These are phyloP conservation scores for Chymomyza procnemis DNA, from an alignment of 2,888 invertebrate genomes.

Conservation along the genomic window DNA sequence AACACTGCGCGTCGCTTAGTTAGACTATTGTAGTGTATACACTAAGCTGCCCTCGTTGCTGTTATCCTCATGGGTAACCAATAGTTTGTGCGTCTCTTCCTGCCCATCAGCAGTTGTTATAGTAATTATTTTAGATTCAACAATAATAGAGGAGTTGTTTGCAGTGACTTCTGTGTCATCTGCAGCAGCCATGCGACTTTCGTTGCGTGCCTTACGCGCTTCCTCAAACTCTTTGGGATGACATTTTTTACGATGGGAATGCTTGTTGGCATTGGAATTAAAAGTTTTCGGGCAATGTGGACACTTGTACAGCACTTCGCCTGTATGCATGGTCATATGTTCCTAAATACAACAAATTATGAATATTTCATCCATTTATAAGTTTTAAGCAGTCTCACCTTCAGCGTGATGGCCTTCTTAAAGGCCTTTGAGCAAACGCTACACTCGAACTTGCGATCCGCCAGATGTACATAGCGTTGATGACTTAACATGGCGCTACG, in stretches of 20 bases:
- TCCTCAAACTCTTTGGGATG: constrained; percentile 76
- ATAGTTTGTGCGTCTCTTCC: constrained; percentile 48
- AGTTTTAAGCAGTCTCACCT: no score
- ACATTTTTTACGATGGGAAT: constrained; percentile 77
- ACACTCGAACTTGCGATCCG: constrained; percentile 72
- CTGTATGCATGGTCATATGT: constrained; percentile 78
- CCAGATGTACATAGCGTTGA: constrained; percentile 75
- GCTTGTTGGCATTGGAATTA: constrained; percentile 78
- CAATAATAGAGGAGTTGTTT: not conserved
- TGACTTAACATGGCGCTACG: constrained; percentile 76
- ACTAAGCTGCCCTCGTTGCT: constrained; percentile 42
- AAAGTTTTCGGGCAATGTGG: constrained; percentile 75
- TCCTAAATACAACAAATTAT: constrained; percentile 60
- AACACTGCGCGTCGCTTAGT: not conserved
- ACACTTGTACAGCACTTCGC: constrained; percentile 77
- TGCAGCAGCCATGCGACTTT: constrained; percentile 45
- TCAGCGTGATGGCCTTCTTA: constrained; percentile 74
- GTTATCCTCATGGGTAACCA: constrained; percentile 41
- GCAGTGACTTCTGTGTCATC: constrained; percentile 2
- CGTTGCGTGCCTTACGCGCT: constrained; percentile 59
- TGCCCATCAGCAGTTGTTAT: constrained; percentile 40
- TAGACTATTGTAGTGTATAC: constrained; percentile 41
- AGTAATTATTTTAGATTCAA: constrained; percentile 38
- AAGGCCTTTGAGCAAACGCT: constrained; percentile 76
- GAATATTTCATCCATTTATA: no score